A percentile compares a stretch with the other conserved stretches of the same genome.
These are phyloP conservation scores for Chrysodeixis includens DNA, from an alignment of 2,888 invertebrate species.

Conservation along the genomic window DNA sequence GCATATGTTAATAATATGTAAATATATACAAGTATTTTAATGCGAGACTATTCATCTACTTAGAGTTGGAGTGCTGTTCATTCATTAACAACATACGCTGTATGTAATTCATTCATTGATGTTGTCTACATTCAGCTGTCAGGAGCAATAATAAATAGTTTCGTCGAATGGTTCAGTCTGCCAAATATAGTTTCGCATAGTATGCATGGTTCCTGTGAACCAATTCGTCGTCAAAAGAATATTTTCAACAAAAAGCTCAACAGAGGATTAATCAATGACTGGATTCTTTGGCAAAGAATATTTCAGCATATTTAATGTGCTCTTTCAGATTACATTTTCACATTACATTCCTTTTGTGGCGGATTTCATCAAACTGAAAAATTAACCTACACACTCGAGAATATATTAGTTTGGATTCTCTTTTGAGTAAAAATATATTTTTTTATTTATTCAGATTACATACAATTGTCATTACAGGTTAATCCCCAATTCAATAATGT, in stretches of 20 bases:
- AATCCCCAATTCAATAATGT: no score
- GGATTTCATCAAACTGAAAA: neutral
- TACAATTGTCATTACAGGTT: no score
- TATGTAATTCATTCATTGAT: constrained; percentile 3
- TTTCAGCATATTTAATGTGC: neutral
- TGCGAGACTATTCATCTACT: constrained; percentile 1
- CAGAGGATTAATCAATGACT: neutral
- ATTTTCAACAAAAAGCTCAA: neutral
- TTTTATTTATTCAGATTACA: no score
- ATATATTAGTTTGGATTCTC: neutral
- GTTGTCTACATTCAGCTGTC: constrained; percentile 4
- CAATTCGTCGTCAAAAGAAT: constrained; percentile 3
- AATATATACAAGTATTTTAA: constrained; percentile 1
- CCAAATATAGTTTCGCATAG: constrained; percentile 4
- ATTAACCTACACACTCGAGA: neutral
- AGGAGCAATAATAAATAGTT: constrained; percentile 1
- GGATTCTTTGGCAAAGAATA: neutral
- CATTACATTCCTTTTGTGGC: neutral
- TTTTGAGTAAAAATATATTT: no score
- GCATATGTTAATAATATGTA: neutral
- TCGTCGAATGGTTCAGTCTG: constrained; percentile 4
- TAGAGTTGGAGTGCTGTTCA: neutral
- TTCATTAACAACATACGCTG: constrained; percentile 1
- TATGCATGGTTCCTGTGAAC: constrained; percentile 1
- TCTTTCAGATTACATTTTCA: neutral